Evolutionary conservation across 2,797 vertebrate genomes (phyloP).

Genomic region (Emydoidea blandingii): DNA sequence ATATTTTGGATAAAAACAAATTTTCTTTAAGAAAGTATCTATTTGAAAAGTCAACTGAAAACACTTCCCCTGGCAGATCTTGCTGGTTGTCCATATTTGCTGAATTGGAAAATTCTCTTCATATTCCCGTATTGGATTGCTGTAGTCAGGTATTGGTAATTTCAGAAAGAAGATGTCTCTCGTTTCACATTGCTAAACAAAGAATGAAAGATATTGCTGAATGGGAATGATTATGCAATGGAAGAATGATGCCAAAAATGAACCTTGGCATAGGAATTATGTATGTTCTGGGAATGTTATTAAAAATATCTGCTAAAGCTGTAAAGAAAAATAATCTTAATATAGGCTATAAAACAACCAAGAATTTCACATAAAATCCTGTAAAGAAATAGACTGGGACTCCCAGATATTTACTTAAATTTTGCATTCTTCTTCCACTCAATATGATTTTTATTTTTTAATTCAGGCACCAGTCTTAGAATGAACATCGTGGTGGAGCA

Average conservation of each 20-base stretch:
- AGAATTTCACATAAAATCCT: not conserved
- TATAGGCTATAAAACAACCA: slow-evolving; percentile 12
- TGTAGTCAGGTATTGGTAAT: slow-evolving; percentile 12
- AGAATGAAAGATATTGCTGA: not conserved
- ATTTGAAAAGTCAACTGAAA: not conserved
- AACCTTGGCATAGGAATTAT: not conserved
- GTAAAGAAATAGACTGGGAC: not conserved
- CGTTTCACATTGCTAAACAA: not conserved
- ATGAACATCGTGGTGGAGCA: not conserved
- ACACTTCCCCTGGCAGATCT: not conserved
- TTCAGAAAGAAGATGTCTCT: not conserved
- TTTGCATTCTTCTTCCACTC: not conserved
- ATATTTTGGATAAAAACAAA: not conserved
- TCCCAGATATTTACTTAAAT: not conserved
- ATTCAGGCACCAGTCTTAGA: not conserved
- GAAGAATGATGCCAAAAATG: not conserved
- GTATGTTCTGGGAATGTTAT: not conserved
- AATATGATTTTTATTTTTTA: not conserved
- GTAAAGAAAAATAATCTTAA: slow-evolving; percentile 36
- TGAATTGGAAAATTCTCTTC: not conserved
- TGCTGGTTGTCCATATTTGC: slow-evolving; percentile 17
- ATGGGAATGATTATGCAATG: not conserved
- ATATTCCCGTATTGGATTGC: not conserved
- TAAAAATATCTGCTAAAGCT: not conserved
- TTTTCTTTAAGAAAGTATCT: not conserved